Conservation (phyloP, 2,797 vertebrate species). For the Harpagifer antarcticus region DNA sequence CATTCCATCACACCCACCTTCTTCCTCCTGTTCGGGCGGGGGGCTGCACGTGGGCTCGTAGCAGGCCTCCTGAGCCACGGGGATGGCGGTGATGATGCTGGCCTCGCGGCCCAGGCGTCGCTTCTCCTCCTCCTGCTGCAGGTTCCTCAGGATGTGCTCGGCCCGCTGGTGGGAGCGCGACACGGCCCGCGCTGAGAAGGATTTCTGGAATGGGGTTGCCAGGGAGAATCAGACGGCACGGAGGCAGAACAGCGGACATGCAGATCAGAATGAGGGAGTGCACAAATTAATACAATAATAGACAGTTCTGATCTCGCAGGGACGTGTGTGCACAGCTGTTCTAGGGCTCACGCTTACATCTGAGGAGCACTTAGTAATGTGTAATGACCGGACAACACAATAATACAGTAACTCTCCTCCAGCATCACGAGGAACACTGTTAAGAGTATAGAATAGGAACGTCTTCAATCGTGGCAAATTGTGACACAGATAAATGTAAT, state of each 20-base stretch:
- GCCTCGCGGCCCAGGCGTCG: conserved; percentile 95
- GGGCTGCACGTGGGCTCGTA: conserved; percentile 97
- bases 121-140: conserved; percentile 99
- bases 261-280: conserved; percentile 39
- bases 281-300: conserved; percentile 17
- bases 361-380: conserved; percentile 61
- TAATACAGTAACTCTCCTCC: conserved; percentile 81
- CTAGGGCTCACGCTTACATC: conserved; percentile 47
- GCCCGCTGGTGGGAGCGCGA: conserved; percentile 98
- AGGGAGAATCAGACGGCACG: conserved; percentile 29
- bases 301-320: conserved; percentile 33
- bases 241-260: conserved; percentile 27
- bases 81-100: conserved; percentile 97
- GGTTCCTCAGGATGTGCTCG: conserved; percentile 98
- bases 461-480: conserved; percentile 49
- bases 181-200: conserved; percentile 97
- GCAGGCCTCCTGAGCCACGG: conserved; percentile 97
- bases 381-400: conserved; percentile 67
- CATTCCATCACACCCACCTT: conserved; percentile 86
- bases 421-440: conserved; percentile 49
- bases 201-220: conserved; percentile 87
- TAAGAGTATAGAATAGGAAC: conserved; percentile 24
- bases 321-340: conserved; percentile 51
- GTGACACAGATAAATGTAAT: conserved; percentile 48
- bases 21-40: conserved; percentile 96